A percentile compares a stretch with the other conserved stretches of the same genome.
Evolutionary conservation across 2,797 vertebrate genomes (phyloP).

Genomic region (Ptychobarbus kaznakovi): DNA sequence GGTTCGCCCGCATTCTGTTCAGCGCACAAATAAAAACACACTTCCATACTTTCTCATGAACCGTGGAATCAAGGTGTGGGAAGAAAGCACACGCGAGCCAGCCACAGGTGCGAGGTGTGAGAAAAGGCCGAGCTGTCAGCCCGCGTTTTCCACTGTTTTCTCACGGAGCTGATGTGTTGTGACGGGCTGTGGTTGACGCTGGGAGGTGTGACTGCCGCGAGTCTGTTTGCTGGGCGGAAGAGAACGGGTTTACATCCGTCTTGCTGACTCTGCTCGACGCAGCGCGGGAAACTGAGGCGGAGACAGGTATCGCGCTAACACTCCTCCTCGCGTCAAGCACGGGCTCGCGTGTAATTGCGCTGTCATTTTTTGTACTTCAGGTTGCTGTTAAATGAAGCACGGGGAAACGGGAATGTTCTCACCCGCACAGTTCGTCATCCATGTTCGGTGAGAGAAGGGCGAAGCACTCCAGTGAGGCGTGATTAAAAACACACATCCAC

Average conservation of each 20-base stretch:
- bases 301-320: slow-evolving; percentile 72
- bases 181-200: slow-evolving; percentile 78
- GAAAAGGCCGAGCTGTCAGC: slow-evolving; percentile 64
- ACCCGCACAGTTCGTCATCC: slow-evolving; percentile 49
- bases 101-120: slow-evolving; percentile 62
- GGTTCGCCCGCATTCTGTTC: slow-evolving; percentile 33
- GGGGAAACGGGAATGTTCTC: slow-evolving; percentile 51
- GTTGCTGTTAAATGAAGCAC: slow-evolving; percentile 60
- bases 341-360: slow-evolving; percentile 70
- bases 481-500: slow-evolving; percentile 51
- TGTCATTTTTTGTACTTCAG: slow-evolving; percentile 75
- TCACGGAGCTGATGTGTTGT: slow-evolving; percentile 76
- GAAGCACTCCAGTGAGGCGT: slow-evolving; percentile 40
- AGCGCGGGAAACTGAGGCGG: slow-evolving; percentile 67
- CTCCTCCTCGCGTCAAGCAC: slow-evolving; percentile 66
- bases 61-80: slow-evolving; percentile 47
- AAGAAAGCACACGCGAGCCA: slow-evolving; percentile 9
- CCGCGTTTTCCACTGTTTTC: slow-evolving; percentile 71
- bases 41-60: slow-evolving; percentile 50
- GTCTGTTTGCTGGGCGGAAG: slow-evolving; percentile 73
- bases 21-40: slow-evolving; percentile 24
- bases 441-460: slow-evolving; percentile 54
- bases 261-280: slow-evolving; percentile 75
- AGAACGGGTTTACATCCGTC: slow-evolving; percentile 73
- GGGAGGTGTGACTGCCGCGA: slow-evolving; percentile 70